Conservation (phyloP, 1,140 invertebrate species). For the Oedothorax gibbosus region DNA sequence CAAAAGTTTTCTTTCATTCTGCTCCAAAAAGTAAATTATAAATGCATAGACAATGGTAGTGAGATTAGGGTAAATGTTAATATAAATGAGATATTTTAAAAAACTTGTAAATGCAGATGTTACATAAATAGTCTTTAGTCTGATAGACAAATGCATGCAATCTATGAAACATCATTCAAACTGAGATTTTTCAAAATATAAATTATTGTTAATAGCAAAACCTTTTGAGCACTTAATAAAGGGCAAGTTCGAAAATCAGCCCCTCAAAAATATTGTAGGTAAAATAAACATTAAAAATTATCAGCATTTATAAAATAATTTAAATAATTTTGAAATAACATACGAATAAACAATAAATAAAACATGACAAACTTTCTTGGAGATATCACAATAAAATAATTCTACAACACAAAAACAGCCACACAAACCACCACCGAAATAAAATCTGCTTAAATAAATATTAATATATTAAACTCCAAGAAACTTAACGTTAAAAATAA, state of each 20-base stretch:
- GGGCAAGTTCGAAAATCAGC: neutral
- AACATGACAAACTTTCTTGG: neutral
- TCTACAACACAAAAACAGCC: neutral
- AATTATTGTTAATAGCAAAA: neutral
- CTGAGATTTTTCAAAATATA: neutral
- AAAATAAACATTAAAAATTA: neutral
- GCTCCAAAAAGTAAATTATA: neutral
- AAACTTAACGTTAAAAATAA: slow-evolving; percentile 8
- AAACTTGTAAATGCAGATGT: neutral
- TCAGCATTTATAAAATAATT: slow-evolving; percentile 1
- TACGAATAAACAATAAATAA: slow-evolving; percentile 16
- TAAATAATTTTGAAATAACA: neutral
- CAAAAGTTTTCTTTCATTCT: too few species aligned
- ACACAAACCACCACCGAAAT: slow-evolving; percentile 14
- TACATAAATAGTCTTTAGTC: neutral
- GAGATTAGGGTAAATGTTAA: neutral
- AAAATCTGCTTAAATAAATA: neutral
- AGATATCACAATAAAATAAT: slow-evolving; percentile 21
- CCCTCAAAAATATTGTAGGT: neutral
- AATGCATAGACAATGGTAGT: neutral
- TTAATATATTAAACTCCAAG: slow-evolving; percentile 23
- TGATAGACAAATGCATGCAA: neutral
- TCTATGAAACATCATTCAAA: neutral
- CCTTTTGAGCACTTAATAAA: neutral
- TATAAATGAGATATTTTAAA: neutral